Evolutionary conservation across 2,888 invertebrate species (phyloP), one percentile per base, ranked within the genome.

Genomic region (Limnephilus auricula): DNA sequence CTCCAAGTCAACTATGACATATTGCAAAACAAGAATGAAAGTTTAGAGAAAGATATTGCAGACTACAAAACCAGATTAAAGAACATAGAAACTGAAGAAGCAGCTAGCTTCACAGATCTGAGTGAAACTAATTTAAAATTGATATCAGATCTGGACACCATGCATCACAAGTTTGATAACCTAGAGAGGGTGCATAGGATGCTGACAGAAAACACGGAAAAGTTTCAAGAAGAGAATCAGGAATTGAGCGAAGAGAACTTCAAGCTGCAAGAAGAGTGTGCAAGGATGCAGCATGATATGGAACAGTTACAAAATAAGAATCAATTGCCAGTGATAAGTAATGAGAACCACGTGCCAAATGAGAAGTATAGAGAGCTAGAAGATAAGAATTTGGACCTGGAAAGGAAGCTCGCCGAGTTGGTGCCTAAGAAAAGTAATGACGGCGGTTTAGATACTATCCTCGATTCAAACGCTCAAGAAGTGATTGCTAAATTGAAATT

Each of bases 221-320:
- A 95, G 92, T 96, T 95, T 93, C 96, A 96, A 94, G 96, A 96
- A 94, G 96, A 96, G 93, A 96, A 96, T 93, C 95, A 96, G 93
- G 95, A 96, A n/a, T 94, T 96, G 89, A 95, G 96, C 80, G 96
- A 96, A 94, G 96, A 96, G 94, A 94, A 95, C 1, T 96, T 95
- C 92, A 95, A 95, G 93, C 93, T 96, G 91, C 96, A 96, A 94
- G 96, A 96, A 93, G 94, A 95, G 92, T 95, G 95, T 6, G 95
- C 95, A 0, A 96, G 95, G 93, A 94, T 95, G 89, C 96, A 96
- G 91, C 96, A 96, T 93, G 96, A 96, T 12, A 91, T 95, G 89
- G 96, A 96, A 94, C 91, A 95, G 84, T 92, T 91, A 65, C 89
- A 92, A 93, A 95, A 94, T 94, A 94, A 30, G 95, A 95, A 92